Conservation (phyloP, 2,113 vertebrate genomes). For the Carassius carassius region DNA sequence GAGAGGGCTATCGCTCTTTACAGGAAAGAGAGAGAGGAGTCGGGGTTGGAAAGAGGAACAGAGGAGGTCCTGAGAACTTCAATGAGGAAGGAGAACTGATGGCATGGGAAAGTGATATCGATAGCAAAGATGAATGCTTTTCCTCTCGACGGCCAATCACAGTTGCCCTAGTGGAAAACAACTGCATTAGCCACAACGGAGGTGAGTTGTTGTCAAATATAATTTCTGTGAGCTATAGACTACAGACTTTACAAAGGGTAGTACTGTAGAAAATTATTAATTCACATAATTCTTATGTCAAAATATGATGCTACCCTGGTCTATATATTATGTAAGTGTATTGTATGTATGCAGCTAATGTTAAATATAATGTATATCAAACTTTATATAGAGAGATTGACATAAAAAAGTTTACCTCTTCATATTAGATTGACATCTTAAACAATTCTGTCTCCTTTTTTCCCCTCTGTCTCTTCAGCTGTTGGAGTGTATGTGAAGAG, state of each 20-base stretch:
- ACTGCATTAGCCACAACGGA: conserved; percentile 87
- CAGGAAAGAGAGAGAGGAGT: conserved; percentile 76
- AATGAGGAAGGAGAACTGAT: conserved; percentile 85
- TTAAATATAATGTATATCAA: neutral
- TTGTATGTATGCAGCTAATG: too few relatives aligned
- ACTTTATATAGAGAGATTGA: neutral
- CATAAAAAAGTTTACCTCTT: neutral
- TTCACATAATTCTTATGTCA: too few relatives aligned
- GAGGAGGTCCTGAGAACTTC: conserved; percentile 81
- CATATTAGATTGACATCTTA: neutral
- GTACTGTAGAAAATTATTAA: too few relatives aligned
- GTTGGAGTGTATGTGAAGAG: conserved; percentile 88
- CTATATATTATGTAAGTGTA: neutral
- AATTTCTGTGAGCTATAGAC: too few relatives aligned
- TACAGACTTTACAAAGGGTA: too few relatives aligned
- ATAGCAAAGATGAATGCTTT: conserved; percentile 82
- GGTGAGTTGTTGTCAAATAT: conserved; percentile 59
- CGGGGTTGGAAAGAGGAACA: conserved; percentile 71
- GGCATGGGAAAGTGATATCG: conserved; percentile 83
- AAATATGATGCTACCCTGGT: too few relatives aligned
- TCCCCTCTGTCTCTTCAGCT: conserved; percentile 70
- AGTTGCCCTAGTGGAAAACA: conserved; percentile 84
- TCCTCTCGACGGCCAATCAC: conserved; percentile 76
- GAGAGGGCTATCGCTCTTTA: conserved; percentile 71
- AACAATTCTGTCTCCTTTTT: neutral